These are phyloP conservation scores for Lipophrys pholis DNA, from an alignment of 2,113 vertebrate species.

Conservation along the genomic window DNA sequence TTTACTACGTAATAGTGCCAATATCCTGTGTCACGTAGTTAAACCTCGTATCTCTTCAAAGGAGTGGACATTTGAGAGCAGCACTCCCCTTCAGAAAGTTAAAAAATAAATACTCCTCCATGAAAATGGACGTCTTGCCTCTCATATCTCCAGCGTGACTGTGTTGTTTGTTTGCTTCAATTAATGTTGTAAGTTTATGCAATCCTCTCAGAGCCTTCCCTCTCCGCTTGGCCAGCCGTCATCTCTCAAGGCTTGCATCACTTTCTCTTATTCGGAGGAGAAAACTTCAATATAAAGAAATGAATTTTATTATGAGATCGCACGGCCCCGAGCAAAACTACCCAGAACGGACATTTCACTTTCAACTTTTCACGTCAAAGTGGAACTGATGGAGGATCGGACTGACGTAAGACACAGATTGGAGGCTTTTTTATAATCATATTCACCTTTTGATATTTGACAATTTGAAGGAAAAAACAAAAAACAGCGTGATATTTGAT, in stretches of 20 bases:
- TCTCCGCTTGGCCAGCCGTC: constrained; percentile 3
- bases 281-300: constrained; percentile 11
- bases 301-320: background rate
- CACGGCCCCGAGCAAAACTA: background rate
- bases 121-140: constrained; percentile 15
- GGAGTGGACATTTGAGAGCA: background rate
- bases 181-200: constrained; percentile 29
- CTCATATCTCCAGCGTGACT: constrained; percentile 11
- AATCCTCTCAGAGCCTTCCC: constrained; percentile 19
- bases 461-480: background rate
- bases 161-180: constrained; percentile 21
- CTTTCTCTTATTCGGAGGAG: background rate
- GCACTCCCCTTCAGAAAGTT: background rate
- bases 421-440: background rate
- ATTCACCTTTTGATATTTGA: background rate
- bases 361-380: constrained; percentile 3
- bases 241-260: constrained; percentile 32
- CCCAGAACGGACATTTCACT: constrained; percentile 5
- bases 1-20: too few species aligned
- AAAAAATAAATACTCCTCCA: background rate
- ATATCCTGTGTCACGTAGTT: too few species aligned
- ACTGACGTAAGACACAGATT: background rate
- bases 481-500: background rate
- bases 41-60: too few species aligned
- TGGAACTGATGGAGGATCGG: background rate